A percentile compares a stretch with the other conserved stretches of the same genome.
These are phyloP conservation scores for Lepidochrysops patricia DNA, from an alignment of 2,888 invertebrate species.

Conservation along the genomic window DNA sequence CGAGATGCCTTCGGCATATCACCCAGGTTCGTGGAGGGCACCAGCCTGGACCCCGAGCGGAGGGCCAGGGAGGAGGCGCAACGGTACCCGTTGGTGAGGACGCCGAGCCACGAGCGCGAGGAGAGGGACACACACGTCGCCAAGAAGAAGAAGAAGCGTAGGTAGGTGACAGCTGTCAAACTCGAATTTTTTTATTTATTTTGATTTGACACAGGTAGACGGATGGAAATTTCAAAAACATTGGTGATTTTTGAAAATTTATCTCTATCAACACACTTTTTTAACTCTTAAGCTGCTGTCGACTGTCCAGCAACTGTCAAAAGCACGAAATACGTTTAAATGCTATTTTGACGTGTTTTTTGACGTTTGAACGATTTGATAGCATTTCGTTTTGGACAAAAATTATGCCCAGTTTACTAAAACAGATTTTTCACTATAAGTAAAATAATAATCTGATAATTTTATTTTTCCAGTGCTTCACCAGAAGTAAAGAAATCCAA, in stretches of 20 bases:
- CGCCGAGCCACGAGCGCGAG: slow-evolving; percentile 80
- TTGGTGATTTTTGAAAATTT: too few species aligned
- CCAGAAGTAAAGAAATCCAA: slow-evolving; percentile 83
- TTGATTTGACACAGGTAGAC: too few species aligned
- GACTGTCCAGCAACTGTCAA: too few species aligned
- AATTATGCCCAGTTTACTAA: too few species aligned
- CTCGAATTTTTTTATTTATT: not conserved
- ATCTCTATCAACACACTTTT: too few species aligned
- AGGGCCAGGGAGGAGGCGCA: slow-evolving; percentile 69
- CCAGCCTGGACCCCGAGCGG: slow-evolving; percentile 88
- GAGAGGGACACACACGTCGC: slow-evolving; percentile 53
- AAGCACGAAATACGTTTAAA: too few species aligned
- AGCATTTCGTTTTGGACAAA: too few species aligned
- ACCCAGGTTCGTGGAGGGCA: slow-evolving; percentile 94
- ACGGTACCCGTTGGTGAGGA: slow-evolving; percentile 82
- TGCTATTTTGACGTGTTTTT: too few species aligned
- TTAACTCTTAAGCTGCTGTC: too few species aligned
- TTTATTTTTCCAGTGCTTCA: slow-evolving; percentile 73
- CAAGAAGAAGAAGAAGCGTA: slow-evolving; percentile 84
- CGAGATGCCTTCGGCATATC: slow-evolving; percentile 96
- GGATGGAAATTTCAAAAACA: too few species aligned
- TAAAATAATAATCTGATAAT: not conserved
- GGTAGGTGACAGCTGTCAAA: slow-evolving; percentile 53
- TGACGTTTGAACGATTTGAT: too few species aligned
- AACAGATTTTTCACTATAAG: too few species aligned